Evolutionary conservation across 2,888 invertebrate species (phyloP).

Genomic region (Eristalinus sepulchralis): DNA sequence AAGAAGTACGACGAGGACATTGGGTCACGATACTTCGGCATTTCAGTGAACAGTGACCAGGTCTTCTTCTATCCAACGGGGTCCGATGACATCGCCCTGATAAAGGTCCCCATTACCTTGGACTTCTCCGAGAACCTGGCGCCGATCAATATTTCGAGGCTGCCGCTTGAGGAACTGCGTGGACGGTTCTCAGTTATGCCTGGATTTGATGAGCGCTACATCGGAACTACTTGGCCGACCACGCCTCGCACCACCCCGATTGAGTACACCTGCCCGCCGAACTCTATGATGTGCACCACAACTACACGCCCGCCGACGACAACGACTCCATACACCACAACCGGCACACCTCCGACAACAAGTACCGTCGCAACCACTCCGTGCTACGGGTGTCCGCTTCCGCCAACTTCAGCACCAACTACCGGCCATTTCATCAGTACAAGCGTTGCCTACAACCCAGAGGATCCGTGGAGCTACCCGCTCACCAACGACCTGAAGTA

Average conservation of each 20-base stretch:
- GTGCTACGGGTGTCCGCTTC: background rate
- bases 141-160: slow-evolving; percentile 11
- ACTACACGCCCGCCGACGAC: no score
- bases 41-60: slow-evolving; percentile 28
- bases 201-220: slow-evolving; percentile 2
- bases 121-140: slow-evolving; percentile 11
- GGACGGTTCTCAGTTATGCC: slow-evolving; percentile 30
- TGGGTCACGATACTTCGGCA: background rate
- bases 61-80: slow-evolving; percentile 48
- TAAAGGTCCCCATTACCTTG: slow-evolving; percentile 48
- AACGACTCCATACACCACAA: background rate
- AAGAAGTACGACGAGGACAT: background rate
- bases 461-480: no score
- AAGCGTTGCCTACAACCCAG: no score
- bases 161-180: background rate
- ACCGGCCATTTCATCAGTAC: no score
- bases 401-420: background rate
- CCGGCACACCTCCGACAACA: no score
- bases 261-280: background rate
- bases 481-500: background rate
- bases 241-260: background rate
- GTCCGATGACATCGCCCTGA: slow-evolving; percentile 53
- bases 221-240: background rate
- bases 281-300: background rate
- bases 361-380: background rate